Conservation (phyloP, 2,888 invertebrate species). For the Baronia brevicornis region DNA sequence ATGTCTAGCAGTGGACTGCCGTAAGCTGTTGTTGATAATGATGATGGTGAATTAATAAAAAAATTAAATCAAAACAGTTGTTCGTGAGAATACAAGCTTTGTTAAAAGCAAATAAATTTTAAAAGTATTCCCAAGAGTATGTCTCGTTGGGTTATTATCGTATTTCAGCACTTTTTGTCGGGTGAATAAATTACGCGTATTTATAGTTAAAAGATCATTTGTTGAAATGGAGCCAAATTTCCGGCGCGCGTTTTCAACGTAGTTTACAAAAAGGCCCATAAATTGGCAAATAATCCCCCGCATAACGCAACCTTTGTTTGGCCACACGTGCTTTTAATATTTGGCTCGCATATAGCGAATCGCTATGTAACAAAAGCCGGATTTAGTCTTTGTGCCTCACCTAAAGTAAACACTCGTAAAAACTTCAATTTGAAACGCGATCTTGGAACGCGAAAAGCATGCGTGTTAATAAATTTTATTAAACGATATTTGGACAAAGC, state of each 20-base stretch:
- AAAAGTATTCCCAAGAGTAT: conserved; percentile 37
- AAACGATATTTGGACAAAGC: conserved; percentile 50
- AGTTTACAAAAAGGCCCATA: conserved; percentile 73
- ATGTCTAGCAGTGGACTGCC: no score
- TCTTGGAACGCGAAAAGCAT: conserved; percentile 22
- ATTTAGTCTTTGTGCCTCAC: conserved; percentile 65
- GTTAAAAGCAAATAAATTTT: conserved; percentile 7
- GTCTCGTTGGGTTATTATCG: conserved; percentile 34
- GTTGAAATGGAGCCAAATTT: conserved; percentile 75
- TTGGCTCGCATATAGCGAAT: conserved; percentile 39
- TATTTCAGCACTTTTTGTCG: conserved; percentile 41
- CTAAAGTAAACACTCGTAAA: conserved; percentile 68
- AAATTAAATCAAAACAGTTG: no score
- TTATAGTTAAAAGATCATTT: conserved; percentile 71
- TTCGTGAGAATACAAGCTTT: no score
- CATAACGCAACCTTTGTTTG: conserved; percentile 76
- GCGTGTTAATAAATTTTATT: conserved; percentile 67
- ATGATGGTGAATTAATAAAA: no score
- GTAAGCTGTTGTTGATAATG: no score
- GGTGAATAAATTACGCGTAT: conserved; percentile 51
- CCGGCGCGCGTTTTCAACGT: conserved; percentile 68
- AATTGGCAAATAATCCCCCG: conserved; percentile 76
- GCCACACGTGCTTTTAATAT: conserved; percentile 76
- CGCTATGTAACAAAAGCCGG: conserved; percentile 56
- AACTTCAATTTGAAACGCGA: conserved; percentile 35